phyloP scores from a whole-genome alignment of 64 coral and sea anemone genomes.

The Dendrophyllia cribrosa region DNA sequence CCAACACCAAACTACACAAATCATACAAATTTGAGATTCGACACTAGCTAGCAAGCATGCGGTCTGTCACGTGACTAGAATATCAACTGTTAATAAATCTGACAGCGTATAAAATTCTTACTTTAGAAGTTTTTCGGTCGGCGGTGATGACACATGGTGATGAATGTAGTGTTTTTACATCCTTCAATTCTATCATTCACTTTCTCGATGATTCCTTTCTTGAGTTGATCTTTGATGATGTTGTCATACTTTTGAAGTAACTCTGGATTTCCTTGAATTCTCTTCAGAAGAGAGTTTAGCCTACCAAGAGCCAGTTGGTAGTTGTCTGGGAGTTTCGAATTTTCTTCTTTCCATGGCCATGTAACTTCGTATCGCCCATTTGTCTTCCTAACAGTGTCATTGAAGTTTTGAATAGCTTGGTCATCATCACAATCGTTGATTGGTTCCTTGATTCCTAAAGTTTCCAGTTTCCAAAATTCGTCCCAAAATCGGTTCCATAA shows the following conservation, averaged over 20 bases:
- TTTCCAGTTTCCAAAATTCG: slow-evolving; percentile 78
- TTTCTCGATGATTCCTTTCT: slow-evolving; percentile 70
- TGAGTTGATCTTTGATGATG: slow-evolving; percentile 66
- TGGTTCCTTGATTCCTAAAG: slow-evolving; percentile 61
- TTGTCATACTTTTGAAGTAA: slow-evolving; percentile 58
- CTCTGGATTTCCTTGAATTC: slow-evolving; percentile 43
- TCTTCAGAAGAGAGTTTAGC: slow-evolving; percentile 45
- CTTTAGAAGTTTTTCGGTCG: too few species aligned
- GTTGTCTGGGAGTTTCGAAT: slow-evolving; percentile 48
- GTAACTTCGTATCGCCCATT: slow-evolving; percentile 55
- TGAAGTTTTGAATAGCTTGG: slow-evolving; percentile 40
- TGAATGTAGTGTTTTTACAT: slow-evolving; percentile 6
- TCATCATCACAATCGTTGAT: slow-evolving; percentile 47
- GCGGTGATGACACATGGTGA: too few species aligned
- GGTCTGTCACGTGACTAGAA: too few species aligned
- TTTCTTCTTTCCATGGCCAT: slow-evolving; percentile 62
- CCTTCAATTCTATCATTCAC: slow-evolving; percentile 14
- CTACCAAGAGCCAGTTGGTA: slow-evolving; percentile 57
- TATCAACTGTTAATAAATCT: too few species aligned
- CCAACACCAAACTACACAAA: too few species aligned
- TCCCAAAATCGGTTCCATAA: slow-evolving; percentile 43
- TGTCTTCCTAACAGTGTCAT: not conserved
- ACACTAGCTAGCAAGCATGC: too few species aligned
- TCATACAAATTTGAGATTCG: too few species aligned
- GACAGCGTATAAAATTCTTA: too few species aligned